A percentile compares a stretch with the other conserved stretches of the same genome.
phyloP scores from a whole-genome alignment of 2,797 vertebrate species.

The Sebastes cheni region DNA sequence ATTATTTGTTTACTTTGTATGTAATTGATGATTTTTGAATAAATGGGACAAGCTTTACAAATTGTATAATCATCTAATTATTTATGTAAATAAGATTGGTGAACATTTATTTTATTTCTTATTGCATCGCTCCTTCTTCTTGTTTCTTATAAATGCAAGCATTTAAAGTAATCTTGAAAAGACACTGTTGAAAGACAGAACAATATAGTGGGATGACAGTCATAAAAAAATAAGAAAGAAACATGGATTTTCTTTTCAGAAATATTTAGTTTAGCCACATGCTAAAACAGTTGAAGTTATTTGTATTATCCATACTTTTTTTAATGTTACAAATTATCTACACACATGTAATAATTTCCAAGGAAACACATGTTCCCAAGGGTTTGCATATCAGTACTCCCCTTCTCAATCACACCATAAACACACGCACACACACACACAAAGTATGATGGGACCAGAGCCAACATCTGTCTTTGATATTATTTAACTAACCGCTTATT shows the following conservation, averaged over 20 bases:
- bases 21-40: background rate
- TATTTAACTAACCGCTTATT: conserved; percentile 80
- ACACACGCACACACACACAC: conserved; percentile 53
- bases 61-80: background rate
- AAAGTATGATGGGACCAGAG: conserved; percentile 65
- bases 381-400: conserved; percentile 50
- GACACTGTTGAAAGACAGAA: background rate
- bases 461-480: conserved; percentile 85
- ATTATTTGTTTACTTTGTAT: background rate
- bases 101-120: background rate
- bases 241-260: background rate
- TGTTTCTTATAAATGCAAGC: background rate
- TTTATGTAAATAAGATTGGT: background rate
- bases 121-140: background rate
- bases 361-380: conserved; percentile 41
- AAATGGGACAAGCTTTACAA: background rate
- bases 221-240: background rate
- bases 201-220: background rate
- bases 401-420: conserved; percentile 45
- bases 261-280: background rate
- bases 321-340: conserved; percentile 24
- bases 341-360: conserved; percentile 26
- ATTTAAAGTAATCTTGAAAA: background rate
- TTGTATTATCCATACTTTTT: conserved; percentile 1
- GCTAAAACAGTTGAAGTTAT: background rate